Evolutionary conservation across 2,113 vertebrate species (phyloP).

Genomic region (Plotosus lineatus): DNA sequence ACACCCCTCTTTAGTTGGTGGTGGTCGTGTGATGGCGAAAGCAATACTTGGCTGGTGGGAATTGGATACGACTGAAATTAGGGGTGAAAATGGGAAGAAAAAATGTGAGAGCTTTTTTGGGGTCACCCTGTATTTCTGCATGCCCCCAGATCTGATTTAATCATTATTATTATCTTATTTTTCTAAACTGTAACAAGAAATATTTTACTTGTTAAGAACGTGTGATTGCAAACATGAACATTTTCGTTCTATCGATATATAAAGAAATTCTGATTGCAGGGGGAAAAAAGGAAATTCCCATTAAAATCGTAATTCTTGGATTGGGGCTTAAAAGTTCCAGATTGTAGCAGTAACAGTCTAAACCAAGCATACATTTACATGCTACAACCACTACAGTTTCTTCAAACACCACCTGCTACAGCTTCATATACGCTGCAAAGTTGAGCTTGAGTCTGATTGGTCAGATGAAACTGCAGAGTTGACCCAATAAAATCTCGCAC

Average conservation of each 20-base stretch:
- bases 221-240: background rate
- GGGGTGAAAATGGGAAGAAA: too few relatives aligned
- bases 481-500: too few relatives aligned
- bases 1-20: too few relatives aligned
- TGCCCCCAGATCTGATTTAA: too few relatives aligned
- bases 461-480: background rate
- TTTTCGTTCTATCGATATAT: background rate
- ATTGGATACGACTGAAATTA: too few relatives aligned
- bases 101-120: too few relatives aligned
- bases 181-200: background rate
- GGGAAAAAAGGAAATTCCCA: background rate
- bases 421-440: background rate
- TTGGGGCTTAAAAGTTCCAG: background rate
- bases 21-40: too few relatives aligned
- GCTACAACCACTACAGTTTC: too few relatives aligned
- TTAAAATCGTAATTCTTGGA: background rate
- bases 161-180: too few relatives aligned
- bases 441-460: background rate
- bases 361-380: background rate
- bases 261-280: background rate
- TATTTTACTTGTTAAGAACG: background rate
- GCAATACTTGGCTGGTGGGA: too few relatives aligned
- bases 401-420: background rate
- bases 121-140: too few relatives aligned
- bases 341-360: background rate